Evolutionary conservation across 2,888 invertebrate genomes (phyloP).

Genomic region (Pristionchus entomophagus): DNA sequence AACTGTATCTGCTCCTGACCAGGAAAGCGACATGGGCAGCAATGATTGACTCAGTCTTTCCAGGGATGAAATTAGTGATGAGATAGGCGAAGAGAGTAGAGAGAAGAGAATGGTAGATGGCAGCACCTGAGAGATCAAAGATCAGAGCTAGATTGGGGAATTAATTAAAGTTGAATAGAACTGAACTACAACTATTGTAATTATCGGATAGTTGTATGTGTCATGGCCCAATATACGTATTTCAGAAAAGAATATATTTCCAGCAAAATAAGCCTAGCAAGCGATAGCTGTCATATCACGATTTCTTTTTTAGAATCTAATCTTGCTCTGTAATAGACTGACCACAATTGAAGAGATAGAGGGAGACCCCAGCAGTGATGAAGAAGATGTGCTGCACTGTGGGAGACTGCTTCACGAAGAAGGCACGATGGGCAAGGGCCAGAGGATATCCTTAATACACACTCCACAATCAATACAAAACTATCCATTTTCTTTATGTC

Average conservation of each 20-base stretch:
- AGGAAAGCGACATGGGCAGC: constrained; percentile 88
- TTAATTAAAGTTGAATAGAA: no score
- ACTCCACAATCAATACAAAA: not conserved
- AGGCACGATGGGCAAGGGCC: constrained; percentile 68
- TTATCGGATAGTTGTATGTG: no score
- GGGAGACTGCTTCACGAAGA: constrained; percentile 67
- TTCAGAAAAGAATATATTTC: no score
- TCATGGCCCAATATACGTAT: no score
- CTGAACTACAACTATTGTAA: no score
- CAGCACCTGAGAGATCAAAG: not conserved
- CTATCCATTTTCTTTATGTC: no score
- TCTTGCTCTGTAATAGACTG: constrained; percentile 2
- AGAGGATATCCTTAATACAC: constrained; percentile 74
- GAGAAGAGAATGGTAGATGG: constrained; percentile 84
- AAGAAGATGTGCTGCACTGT: constrained; percentile 70
- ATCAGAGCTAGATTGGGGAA: not conserved
- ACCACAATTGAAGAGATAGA: constrained; percentile 75
- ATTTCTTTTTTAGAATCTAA: no score
- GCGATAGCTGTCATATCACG: no score
- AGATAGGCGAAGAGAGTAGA: constrained; percentile 85
- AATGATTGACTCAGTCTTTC: constrained; percentile 82
- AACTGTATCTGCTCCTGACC: no score
- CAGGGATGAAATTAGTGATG: constrained; percentile 82
- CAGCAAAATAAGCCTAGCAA: no score
- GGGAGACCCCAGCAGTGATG: constrained; percentile 62